A percentile compares a stretch with the other conserved stretches of the same genome.
Evolutionary conservation across 2,888 invertebrate genomes (phyloP).

Genomic region (Apodemia zela): DNA sequence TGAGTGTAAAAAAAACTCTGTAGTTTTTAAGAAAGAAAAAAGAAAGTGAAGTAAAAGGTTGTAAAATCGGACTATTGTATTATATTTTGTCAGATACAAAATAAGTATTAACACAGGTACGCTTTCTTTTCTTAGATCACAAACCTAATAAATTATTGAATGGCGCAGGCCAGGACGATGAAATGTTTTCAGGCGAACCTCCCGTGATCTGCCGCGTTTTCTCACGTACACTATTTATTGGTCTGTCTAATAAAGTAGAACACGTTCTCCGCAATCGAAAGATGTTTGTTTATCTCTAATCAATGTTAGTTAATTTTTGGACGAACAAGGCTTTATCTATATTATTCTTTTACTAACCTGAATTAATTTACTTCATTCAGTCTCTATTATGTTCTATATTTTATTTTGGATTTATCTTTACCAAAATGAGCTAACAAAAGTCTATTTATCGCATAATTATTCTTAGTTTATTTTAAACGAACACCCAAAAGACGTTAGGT

Average conservation of each 20-base stretch:
- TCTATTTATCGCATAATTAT: too few relatives aligned
- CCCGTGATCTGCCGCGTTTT: constrained; percentile 27
- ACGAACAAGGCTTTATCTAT: neutral
- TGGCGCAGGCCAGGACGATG: constrained; percentile 28
- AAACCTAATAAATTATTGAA: constrained; percentile 5
- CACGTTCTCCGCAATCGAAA: constrained; percentile 60
- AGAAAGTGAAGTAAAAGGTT: too few relatives aligned
- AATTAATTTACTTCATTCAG: neutral
- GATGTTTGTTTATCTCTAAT: constrained; percentile 26
- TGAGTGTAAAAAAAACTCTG: too few relatives aligned
- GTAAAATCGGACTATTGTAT: too few relatives aligned
- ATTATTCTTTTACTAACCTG: neutral
- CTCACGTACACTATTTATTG: constrained; percentile 72
- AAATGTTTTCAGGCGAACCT: constrained; percentile 47
- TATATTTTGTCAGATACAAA: too few relatives aligned
- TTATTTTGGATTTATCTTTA: too few relatives aligned
- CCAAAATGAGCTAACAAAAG: too few relatives aligned
- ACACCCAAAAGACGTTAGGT: too few relatives aligned
- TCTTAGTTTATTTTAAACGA: too few relatives aligned
- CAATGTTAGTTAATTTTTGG: constrained; percentile 3
- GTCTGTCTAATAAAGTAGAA: constrained; percentile 68
- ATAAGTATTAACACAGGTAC: too few relatives aligned
- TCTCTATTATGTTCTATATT: neutral
- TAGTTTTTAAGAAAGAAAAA: too few relatives aligned
- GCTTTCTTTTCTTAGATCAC: too few relatives aligned